These are phyloP conservation scores for Tubiluchus corallicola DNA, from an alignment of 2,888 invertebrate species.

Conservation along the genomic window DNA sequence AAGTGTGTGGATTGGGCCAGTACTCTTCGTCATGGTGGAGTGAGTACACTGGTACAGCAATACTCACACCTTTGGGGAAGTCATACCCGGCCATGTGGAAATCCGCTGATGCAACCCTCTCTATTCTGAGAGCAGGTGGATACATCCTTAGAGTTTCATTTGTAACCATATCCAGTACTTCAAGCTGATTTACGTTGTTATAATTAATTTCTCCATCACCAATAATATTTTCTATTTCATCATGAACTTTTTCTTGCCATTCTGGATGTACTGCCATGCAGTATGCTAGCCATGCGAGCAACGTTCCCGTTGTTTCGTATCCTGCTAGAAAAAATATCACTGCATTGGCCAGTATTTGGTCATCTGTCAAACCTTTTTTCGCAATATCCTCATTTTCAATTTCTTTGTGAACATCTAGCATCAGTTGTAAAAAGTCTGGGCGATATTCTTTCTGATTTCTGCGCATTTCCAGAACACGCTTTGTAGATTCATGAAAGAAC, in stretches of 20 bases:
- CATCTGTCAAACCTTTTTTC: conserved; percentile 17
- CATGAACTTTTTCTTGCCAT: conserved; percentile 29
- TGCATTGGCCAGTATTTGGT: conserved; percentile 28
- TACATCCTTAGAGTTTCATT: conserved; percentile 30
- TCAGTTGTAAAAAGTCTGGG: conserved; percentile 29
- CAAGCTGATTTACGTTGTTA: not conserved
- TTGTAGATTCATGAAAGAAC: no score
- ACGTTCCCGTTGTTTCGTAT: conserved; percentile 36
- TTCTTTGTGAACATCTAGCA: conserved; percentile 26
- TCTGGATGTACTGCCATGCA: conserved; percentile 32
- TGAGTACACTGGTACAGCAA: conserved; percentile 17
- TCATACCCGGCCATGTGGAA: not conserved
- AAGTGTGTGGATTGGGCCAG: conserved; percentile 15
- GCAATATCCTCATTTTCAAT: not conserved
- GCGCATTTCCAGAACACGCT: no score
- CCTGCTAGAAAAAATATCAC: conserved; percentile 35
- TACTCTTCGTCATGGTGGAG: conserved; percentile 17
- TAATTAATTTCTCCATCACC: conserved; percentile 16
- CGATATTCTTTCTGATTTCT: conserved; percentile 11
- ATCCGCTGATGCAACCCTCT: no score
- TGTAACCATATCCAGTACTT: conserved; percentile 28
- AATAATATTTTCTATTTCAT: conserved; percentile 27
- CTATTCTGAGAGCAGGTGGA: conserved; percentile 25
- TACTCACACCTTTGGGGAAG: conserved; percentile 14
- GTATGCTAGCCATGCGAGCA: conserved; percentile 32